Conservation (phyloP, 2,113 vertebrate species). For the Theropithecus gelada region DNA sequence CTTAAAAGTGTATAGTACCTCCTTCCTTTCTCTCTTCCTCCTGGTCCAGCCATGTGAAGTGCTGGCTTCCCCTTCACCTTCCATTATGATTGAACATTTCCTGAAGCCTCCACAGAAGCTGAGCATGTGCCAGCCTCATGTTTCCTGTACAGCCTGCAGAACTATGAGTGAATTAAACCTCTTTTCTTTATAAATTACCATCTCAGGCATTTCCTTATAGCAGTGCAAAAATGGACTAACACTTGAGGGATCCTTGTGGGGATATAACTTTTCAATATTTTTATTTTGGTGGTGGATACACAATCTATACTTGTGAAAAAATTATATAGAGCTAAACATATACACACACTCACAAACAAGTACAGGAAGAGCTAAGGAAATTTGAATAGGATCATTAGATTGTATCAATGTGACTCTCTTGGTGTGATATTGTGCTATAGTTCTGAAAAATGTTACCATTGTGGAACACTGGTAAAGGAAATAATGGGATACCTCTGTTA, state of each 20-base stretch:
- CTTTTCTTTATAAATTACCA: too few relatives aligned
- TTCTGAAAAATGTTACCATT: background rate
- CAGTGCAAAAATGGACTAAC: too few relatives aligned
- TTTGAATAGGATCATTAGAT: background rate
- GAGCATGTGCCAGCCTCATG: too few relatives aligned
- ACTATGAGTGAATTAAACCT: too few relatives aligned
- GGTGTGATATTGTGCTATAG: background rate
- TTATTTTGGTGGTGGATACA: background rate
- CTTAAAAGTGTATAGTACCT: too few relatives aligned
- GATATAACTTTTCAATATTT: background rate
- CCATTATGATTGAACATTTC: too few relatives aligned
- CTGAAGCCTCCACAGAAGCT: too few relatives aligned
- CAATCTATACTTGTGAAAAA: background rate
- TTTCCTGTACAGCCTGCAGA: too few relatives aligned
- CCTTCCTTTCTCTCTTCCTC: too few relatives aligned
- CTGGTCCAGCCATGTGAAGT: too few relatives aligned
- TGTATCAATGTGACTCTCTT: background rate
- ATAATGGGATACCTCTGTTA: background rate
- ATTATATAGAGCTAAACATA: background rate
- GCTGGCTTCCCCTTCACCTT: too few relatives aligned
- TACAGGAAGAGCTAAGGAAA: background rate
- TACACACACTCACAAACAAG: background rate
- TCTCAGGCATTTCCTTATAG: too few relatives aligned
- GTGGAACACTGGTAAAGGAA: background rate
- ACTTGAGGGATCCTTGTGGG: background rate